A percentile compares a stretch with the other conserved stretches of the same genome.
These are phyloP conservation scores for Podotricha telesiphe DNA, from an alignment of 2,888 invertebrate genomes.

Conservation along the genomic window DNA sequence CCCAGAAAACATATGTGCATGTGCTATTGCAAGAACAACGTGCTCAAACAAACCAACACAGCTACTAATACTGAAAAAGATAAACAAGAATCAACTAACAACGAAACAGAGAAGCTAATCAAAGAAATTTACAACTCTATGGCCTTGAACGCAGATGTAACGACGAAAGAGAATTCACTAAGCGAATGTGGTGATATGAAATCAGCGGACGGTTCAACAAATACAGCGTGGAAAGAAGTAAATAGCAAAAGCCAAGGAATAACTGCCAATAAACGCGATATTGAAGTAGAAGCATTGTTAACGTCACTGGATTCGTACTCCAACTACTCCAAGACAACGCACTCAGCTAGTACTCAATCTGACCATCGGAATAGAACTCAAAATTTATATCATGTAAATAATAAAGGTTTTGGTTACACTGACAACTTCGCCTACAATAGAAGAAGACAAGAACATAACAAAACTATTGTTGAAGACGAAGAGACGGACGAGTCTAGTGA, in stretches of 20 bases:
- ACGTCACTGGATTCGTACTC: conserved; percentile 32
- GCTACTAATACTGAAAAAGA: conserved; percentile 62
- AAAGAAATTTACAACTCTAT: conserved; percentile 76
- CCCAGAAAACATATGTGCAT: conserved; percentile 56
- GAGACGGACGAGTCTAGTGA: conserved; percentile 47
- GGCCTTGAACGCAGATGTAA: conserved; percentile 57
- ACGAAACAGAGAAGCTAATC: conserved; percentile 69
- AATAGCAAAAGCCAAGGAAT: conserved; percentile 22
- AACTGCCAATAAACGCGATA: conserved; percentile 30
- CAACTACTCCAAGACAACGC: conserved; percentile 29
- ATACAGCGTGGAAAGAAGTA: conserved; percentile 21
- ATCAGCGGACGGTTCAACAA: conserved; percentile 36
- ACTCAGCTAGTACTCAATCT: conserved; percentile 34
- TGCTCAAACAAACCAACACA: conserved; percentile 47
- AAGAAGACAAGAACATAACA: conserved; percentile 25
- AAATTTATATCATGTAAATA: conserved; percentile 4
- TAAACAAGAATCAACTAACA: conserved; percentile 48
- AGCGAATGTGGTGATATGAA: conserved; percentile 52
- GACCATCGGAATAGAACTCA: conserved; percentile 26
- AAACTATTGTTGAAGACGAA: conserved; percentile 33
- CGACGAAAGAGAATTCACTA: conserved; percentile 55
- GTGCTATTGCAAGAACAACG: conserved; percentile 54
- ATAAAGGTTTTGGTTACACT: conserved; percentile 15
- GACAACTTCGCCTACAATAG: conserved; percentile 9
- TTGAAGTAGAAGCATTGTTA: conserved; percentile 40